Base-by-base conservation (phyloP, 1,140 invertebrate species). In the Halesus radiatus region DNA sequence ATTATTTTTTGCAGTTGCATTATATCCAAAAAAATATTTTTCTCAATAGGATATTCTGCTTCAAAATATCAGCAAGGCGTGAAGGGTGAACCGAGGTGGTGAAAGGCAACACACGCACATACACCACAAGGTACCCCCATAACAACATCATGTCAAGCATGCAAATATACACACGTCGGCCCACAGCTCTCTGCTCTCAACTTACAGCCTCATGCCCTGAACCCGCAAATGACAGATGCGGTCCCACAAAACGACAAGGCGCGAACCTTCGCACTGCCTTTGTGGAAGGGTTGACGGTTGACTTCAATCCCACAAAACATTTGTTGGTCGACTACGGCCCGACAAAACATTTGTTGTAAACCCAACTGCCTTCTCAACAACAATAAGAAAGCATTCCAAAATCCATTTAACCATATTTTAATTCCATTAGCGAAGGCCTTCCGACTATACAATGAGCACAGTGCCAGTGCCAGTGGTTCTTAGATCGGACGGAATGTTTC, bases 381-480 rank as follows among this genome's bases (percentile, higher is more conserved):
- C 75, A 77, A 77, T 77, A 52, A 66, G 66, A 70, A 45, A 68
- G 32, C 64, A 23, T 70, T 70, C 37, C 7, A 58, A 58, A 78
- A 50, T 78, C 75, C 76, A 58, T 78, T 78, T 53, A 68, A 68
- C 52, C 64, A 78, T 26, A 68, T 78, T 78, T 78, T 70, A 78
- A 78, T 78, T 78, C 66, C 76, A 78, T 78, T 78, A 78, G 56
- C 76, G 20, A 20, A 10, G 26, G 62, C 60, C 58, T 77, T 66
- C 75, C 64, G n/a, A 70, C 76, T 32, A 78, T 50, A 70, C 76
- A 78, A 78, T 70, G 76, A 56, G n/a, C 53, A 29, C 74, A 32
- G 32, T 64, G 56, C n/a, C n/a, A n/a, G n/a, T n/a, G 22, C 10
- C 54, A 1, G 18, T 66, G 58, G n/a, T 52, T 50, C 26, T 29